Evolutionary conservation across 2,888 invertebrate species (phyloP).

Genomic region (Zonitis immaculata): DNA sequence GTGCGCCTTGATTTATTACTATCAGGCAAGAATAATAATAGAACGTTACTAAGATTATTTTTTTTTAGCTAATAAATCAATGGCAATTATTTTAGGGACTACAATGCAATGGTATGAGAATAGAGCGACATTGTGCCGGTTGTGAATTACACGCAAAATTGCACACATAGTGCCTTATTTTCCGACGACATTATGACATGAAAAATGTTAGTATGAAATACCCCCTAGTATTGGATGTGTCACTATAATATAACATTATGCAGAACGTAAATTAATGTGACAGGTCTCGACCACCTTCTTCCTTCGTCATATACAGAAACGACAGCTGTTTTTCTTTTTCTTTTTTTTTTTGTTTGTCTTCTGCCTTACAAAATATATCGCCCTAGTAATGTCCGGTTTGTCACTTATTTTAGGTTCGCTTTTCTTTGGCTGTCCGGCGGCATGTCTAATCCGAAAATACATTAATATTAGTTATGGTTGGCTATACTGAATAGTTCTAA

Average conservation of each 20-base stretch:
- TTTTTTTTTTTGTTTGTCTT: too few species aligned
- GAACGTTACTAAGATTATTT: conserved; percentile 14
- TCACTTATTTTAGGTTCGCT: conserved; percentile 32
- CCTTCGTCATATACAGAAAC: conserved; percentile 14
- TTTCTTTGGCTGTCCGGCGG: conserved; percentile 37
- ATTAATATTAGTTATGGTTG: conserved; percentile 49
- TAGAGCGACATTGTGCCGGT: conserved; percentile 29
- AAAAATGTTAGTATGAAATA: conserved; percentile 32
- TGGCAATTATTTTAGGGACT: conserved; percentile 9
- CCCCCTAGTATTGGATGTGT: conserved; percentile 22
- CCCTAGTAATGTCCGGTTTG: conserved; percentile 43
- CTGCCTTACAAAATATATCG: conserved; percentile 16
- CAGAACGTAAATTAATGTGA: conserved; percentile 34
- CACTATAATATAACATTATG: conserved; percentile 16
- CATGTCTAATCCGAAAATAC: conserved; percentile 47
- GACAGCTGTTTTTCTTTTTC: conserved; percentile 34
- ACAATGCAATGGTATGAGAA: conserved; percentile 15
- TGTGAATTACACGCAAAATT: conserved; percentile 46
- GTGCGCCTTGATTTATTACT: neutral
- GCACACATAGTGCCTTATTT: conserved; percentile 42
- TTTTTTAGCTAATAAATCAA: conserved; percentile 17
- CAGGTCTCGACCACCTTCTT: conserved; percentile 31
- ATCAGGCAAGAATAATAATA: conserved; percentile 4
- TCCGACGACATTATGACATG: conserved; percentile 37
- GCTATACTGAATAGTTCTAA: conserved; percentile 37